These are phyloP conservation scores for Sycophila sp. DNA, from an alignment of 1,140 invertebrate genomes.

Conservation along the genomic window DNA sequence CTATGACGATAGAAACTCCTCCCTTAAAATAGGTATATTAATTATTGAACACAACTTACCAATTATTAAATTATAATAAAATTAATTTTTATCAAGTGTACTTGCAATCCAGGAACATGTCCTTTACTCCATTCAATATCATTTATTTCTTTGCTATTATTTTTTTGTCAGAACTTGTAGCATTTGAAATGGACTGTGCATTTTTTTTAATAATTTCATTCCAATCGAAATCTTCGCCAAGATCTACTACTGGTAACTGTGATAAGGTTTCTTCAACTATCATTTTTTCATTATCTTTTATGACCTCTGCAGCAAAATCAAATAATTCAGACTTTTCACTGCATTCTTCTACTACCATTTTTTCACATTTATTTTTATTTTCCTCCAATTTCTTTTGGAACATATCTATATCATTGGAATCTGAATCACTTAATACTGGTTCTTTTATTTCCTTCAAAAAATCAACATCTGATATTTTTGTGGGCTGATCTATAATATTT, in stretches of 20 bases:
- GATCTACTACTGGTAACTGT: constrained; percentile 57
- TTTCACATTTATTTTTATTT: background rate
- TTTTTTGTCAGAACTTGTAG: background rate
- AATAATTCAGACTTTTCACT: constrained; percentile 5
- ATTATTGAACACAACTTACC: too few species aligned
- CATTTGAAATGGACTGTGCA: background rate
- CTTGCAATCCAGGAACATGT: constrained; percentile 51
- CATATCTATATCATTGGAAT: constrained; percentile 41
- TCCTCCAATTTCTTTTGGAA: constrained; percentile 13
- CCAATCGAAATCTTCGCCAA: constrained; percentile 56
- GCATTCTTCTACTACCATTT: background rate
- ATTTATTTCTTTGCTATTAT: background rate
- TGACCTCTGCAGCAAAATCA: background rate
- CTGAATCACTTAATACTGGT: constrained; percentile 51
- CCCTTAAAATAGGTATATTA: constrained; percentile 31
- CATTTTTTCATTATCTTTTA: background rate
- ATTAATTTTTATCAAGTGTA: constrained; percentile 29
- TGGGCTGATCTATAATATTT: background rate
- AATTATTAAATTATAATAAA: constrained; percentile 3
- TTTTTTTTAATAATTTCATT: constrained; percentile 36
- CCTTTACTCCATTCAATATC: constrained; percentile 62
- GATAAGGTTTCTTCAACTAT: constrained; percentile 50
- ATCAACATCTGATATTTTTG: constrained; percentile 21
- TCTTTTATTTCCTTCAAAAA: constrained; percentile 30
- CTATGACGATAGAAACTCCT: constrained; percentile 9